phyloP scores from a whole-genome alignment of 1,140 invertebrate species.

The Anastrepha obliqua region DNA sequence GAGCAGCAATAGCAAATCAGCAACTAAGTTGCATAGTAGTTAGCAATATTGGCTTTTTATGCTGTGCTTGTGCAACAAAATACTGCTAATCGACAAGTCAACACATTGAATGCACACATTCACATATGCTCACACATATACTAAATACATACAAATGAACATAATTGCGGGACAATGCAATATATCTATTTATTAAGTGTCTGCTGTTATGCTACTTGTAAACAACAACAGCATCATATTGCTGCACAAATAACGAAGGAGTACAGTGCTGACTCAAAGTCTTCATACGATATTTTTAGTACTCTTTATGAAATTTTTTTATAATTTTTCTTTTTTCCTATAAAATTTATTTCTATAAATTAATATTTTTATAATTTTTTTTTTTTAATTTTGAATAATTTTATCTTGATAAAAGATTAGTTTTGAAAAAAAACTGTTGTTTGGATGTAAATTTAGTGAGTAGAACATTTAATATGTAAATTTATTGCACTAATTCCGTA shows the following conservation, averaged over 20 bases:
- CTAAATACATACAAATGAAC: not conserved
- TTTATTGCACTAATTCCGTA: no score
- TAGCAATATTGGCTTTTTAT: constrained; percentile 44
- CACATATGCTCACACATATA: not conserved
- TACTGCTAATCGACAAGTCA: constrained; percentile 51
- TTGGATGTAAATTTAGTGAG: no score
- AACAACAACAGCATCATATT: not conserved
- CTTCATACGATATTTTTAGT: no score
- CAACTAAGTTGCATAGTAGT: constrained; percentile 31
- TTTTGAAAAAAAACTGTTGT: no score
- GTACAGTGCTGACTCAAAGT: no score
- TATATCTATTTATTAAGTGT: constrained; percentile 8
- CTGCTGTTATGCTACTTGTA: not conserved
- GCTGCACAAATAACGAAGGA: not conserved
- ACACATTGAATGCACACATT: constrained; percentile 12
- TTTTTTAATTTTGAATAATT: no score
- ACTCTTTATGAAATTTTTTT: no score
- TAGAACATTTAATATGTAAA: no score
- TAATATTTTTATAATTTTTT: no score
- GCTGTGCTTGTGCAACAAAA: constrained; percentile 45
- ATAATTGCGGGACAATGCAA: constrained; percentile 33
- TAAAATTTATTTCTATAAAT: no score
- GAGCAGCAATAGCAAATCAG: constrained; percentile 13
- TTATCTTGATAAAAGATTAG: no score
- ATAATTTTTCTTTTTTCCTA: no score